phyloP scores from a whole-genome alignment of 2,113 vertebrate species.

The Hydrochoerus hydrochaeris region DNA sequence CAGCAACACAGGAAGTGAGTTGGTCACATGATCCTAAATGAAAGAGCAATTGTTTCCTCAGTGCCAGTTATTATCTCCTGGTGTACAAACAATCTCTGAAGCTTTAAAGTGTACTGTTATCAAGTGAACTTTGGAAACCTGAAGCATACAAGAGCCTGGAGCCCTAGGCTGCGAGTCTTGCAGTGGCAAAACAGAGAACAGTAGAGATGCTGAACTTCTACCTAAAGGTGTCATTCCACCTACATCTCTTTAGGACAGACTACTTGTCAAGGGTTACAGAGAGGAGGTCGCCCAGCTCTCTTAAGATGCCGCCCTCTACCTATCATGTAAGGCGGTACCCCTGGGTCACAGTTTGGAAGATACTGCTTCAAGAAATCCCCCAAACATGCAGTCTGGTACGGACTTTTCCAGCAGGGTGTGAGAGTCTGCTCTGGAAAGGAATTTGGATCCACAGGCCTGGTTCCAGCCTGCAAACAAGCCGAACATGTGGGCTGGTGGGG shows the following conservation, averaged over 20 bases:
- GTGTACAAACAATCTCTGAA: not conserved
- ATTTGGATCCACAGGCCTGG: not conserved
- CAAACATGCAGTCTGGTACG: not conserved
- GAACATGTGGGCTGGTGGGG: not conserved
- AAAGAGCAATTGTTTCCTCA: not conserved
- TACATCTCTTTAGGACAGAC: not conserved
- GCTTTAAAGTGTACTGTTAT: not conserved
- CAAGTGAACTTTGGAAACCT: constrained; percentile 36
- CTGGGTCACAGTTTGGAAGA: not conserved
- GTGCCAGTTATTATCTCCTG: not conserved
- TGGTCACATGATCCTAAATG: not conserved
- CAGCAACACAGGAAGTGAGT: not conserved
- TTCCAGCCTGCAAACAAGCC: not conserved
- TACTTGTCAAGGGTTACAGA: not conserved
- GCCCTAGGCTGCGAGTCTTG: not conserved
- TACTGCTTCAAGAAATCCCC: not conserved
- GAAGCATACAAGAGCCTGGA: not conserved
- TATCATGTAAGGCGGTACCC: too few relatives aligned
- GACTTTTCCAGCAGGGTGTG: not conserved
- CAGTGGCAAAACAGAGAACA: not conserved
- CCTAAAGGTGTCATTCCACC: not conserved
- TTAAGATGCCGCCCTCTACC: not conserved
- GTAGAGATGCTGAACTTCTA: not conserved
- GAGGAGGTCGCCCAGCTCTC: not conserved
- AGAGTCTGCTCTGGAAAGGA: not conserved